A percentile compares a stretch with the other conserved stretches of the same genome.
Evolutionary conservation across 2,888 invertebrate species (phyloP).

Genomic region (Morpho achilles): DNA sequence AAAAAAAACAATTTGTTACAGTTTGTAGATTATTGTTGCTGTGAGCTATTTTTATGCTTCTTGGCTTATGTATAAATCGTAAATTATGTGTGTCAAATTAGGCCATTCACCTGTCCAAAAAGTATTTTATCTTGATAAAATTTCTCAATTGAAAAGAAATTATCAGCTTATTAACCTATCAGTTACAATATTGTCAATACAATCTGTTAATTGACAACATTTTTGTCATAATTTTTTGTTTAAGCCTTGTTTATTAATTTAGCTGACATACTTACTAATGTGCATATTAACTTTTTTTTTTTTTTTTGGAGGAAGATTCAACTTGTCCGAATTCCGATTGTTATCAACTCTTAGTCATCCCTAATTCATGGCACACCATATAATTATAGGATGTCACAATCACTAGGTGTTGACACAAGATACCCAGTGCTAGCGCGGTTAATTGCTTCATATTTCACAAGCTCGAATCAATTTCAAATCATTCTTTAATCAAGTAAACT

Average conservation of each 20-base stretch:
- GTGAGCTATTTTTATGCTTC: no score
- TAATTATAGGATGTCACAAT: not conserved
- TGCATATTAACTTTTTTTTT: no score
- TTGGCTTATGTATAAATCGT: no score
- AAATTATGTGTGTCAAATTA: not conserved
- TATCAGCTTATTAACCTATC: constrained; percentile 1
- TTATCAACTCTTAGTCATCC: not conserved
- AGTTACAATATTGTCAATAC: no score
- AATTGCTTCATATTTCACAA: not conserved
- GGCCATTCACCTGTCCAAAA: constrained; percentile 6
- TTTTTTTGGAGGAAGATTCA: not conserved
- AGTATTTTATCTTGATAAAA: constrained; percentile 7
- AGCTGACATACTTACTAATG: no score
- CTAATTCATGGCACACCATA: no score
- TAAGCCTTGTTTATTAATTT: no score
- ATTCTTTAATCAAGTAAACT: no score
- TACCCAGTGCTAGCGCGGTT: not conserved
- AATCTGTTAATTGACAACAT: no score
- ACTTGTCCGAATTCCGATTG: not conserved
- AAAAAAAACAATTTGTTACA: no score
- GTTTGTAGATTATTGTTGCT: no score
- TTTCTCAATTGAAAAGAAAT: constrained; percentile 1
- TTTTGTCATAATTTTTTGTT: no score
- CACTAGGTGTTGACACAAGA: not conserved
- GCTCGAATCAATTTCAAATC: not conserved